Evolutionary conservation across 2,113 vertebrate genomes (phyloP).

Genomic region (Microtus ochrogaster): DNA sequence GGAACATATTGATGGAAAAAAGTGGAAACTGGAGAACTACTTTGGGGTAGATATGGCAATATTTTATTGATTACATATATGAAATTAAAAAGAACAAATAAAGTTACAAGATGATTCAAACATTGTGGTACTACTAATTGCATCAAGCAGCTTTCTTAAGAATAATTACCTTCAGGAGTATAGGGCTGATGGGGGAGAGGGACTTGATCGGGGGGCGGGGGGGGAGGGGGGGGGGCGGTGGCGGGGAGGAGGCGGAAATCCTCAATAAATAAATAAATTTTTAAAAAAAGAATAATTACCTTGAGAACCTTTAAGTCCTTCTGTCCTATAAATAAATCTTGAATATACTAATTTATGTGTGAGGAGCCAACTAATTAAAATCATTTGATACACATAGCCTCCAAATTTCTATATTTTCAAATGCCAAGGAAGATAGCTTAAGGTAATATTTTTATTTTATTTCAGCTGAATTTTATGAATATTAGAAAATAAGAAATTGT

Average conservation of each 20-base stretch:
- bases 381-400: background rate
- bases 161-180: background rate
- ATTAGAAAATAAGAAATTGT: background rate
- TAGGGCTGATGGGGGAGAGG: no score
- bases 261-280: no score
- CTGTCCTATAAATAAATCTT: background rate
- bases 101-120: background rate
- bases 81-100: background rate
- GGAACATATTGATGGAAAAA: background rate
- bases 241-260: no score
- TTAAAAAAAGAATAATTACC: background rate
- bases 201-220: no score
- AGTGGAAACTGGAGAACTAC: background rate
- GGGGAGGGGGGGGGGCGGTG: no score
- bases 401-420: background rate
- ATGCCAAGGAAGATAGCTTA: background rate
- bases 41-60: background rate
- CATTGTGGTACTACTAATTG: background rate
- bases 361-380: background rate
- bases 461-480: constrained; percentile 28
- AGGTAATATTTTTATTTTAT: background rate
- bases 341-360: background rate
- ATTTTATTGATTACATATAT: background rate
- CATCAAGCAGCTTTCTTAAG: background rate
- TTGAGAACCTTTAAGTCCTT: background rate